Evolutionary conservation across 2,888 invertebrate genomes (phyloP), one percentile per base, ranked within the genome.

Genomic region (Agelastica alni): DNA sequence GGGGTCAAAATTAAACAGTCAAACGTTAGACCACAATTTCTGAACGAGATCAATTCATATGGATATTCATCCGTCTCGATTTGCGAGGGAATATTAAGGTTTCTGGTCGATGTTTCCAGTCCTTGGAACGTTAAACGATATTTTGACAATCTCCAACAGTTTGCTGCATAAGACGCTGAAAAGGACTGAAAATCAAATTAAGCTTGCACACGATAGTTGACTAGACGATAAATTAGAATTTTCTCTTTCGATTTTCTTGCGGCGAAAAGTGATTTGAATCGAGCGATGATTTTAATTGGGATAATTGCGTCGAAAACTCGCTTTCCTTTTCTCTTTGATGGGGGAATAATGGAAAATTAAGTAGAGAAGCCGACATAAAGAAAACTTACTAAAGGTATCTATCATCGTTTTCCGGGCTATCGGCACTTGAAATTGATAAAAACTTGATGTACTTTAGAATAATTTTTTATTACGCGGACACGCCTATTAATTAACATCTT

Each of bases 261-360:
- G 44, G 44, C 10, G 12, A 44, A 18, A 18, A 18, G 30, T 31
- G 18, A 44, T 31, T 18, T 31, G 44, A 44, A 31, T 44, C 12
- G 31, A 44, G 31, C 32, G 44, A 31, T 31, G 44, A 31, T 44
- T 44, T 44, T 44, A 44, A 44, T 44, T 44, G 31, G 44, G 44
- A 12, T 44, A 44, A 44, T 44, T 44, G 44, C 44, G 31, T 32
- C 32, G 18, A 28, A 31, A 44, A 44, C 31, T 31, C 31, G 30
- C 18, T 31, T 31, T 44, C 44, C 17, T 30, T 32, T 17, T 31
- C 32, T 31, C 44, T 44, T 44, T 44, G 32, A 30, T 18, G 13
- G 10, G 18, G 13, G 12, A 10, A 44, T 44, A 44, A 44, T 44
- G 44, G 44, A 31, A 32, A 44, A 44, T 32, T 17, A 14, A 44